phyloP scores from a whole-genome alignment of 2,888 invertebrate species.

The Plebejus anna region DNA sequence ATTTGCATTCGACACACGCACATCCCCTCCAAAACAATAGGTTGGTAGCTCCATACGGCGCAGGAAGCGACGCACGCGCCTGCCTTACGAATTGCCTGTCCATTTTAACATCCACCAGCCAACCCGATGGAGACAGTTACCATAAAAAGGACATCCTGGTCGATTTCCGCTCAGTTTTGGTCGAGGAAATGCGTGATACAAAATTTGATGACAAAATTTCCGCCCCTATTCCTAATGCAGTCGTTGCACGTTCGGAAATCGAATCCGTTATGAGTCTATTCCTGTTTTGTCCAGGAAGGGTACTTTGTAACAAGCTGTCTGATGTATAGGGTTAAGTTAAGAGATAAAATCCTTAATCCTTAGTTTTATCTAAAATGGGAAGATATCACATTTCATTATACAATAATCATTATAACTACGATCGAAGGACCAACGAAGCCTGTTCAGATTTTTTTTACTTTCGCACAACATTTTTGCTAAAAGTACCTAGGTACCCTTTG shows the following conservation, averaged over 20 bases:
- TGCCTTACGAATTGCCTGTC: slow-evolving; percentile 61
- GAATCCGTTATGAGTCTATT: slow-evolving; percentile 12
- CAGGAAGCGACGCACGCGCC: slow-evolving; percentile 74
- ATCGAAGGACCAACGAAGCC: background rate
- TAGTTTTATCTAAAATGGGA: too few relatives aligned
- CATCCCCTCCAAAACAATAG: slow-evolving; percentile 75
- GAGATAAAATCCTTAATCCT: background rate
- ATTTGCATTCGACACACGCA: slow-evolving; percentile 64
- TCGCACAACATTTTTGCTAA: too few relatives aligned
- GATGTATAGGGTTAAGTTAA: background rate
- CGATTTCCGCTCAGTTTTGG: slow-evolving; percentile 61
- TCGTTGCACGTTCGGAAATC: slow-evolving; percentile 12
- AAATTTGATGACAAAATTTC: slow-evolving; percentile 37
- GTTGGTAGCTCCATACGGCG: slow-evolving; percentile 72
- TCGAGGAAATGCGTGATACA: slow-evolving; percentile 53
- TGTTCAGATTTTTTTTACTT: too few relatives aligned
- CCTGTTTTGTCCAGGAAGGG: background rate
- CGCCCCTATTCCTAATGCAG: background rate
- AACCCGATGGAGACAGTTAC: slow-evolving; percentile 64
- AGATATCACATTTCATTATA: too few relatives aligned
- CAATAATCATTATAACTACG: too few relatives aligned
- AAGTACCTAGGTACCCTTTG: too few relatives aligned
- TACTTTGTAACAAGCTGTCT: background rate
- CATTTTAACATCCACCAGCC: slow-evolving; percentile 11
- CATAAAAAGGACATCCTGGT: slow-evolving; percentile 74